Percentiles rank a stretch among this genome's conserved stretches.
Evolutionary conservation across 2,113 vertebrate genomes (phyloP).

Genomic region (Syngnathus scovelli): DNA sequence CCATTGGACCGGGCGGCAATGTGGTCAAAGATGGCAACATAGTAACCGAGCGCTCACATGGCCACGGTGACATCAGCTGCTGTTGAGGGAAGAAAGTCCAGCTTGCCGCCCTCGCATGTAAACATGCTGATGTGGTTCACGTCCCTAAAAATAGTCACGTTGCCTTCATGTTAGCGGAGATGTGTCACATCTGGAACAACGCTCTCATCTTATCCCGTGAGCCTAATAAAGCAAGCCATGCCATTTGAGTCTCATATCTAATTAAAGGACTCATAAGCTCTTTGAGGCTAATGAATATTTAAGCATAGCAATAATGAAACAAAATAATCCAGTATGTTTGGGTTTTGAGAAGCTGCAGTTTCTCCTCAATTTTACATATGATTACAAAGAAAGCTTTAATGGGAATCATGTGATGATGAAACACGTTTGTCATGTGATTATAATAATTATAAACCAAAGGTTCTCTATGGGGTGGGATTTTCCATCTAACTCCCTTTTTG

Average conservation of each 20-base stretch:
- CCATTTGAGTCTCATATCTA: conserved; percentile 35
- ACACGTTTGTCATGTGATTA: conserved; percentile 2
- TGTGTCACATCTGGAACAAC: conserved; percentile 10
- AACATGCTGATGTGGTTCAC: conserved; percentile 29
- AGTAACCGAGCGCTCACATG: conserved; percentile 47
- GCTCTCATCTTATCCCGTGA: conserved; percentile 25
- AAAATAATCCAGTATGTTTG: conserved; percentile 45
- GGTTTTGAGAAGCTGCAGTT: background rate
- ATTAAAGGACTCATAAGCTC: conserved; percentile 58
- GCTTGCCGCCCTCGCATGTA: conserved; percentile 21
- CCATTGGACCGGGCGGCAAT: conserved; percentile 38
- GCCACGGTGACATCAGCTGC: conserved; percentile 48
- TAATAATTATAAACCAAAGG: conserved; percentile 2
- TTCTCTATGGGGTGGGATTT: background rate
- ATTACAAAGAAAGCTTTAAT: conserved; percentile 26
- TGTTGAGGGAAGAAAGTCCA: conserved; percentile 22
- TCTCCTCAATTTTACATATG: too few relatives aligned
- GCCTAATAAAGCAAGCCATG: conserved; percentile 31
- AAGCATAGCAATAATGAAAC: conserved; percentile 41
- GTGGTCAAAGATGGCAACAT: conserved; percentile 29
- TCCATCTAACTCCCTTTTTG: background rate
- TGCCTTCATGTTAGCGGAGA: conserved; percentile 14
- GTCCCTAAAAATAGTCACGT: conserved; percentile 44
- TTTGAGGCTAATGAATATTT: conserved; percentile 56
- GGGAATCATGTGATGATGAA: conserved; percentile 3